Evolutionary conservation across 2,113 vertebrate species (phyloP), one percentile per base, ranked within the genome.

Genomic region (Bufo bufo): DNA sequence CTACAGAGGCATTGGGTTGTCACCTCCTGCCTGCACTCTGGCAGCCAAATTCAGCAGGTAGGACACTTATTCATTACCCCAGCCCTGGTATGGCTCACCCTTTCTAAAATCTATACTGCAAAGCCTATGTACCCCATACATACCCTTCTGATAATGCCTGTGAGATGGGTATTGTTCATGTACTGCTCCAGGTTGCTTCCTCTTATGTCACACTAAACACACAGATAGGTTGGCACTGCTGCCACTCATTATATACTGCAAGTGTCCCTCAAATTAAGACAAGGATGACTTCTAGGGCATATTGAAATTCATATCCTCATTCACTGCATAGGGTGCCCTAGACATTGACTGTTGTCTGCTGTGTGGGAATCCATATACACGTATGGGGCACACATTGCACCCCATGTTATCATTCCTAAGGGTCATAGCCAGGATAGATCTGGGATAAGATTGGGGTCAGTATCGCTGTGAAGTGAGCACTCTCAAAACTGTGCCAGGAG

Each of bases 11-110:
- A 6, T 50, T 83, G 81, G 87, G 69, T 65, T 74, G 7, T 50
- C 47, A 84, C 74, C 77, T 77, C 33, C 81, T 84, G 87, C 84
- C 71, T 84, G 58, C 72, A 77, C 47, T 63, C 87, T 77, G 87
- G 71, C 87, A 88, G 87, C 80, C 72, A 45, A 88, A 58, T 65
- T 84, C 81, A 84, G 87, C 87, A 88, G 87, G 87, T 88, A 88
- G 81, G 87, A 84, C 71, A 23, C 69, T n/a, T 6, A 11, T 10
- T 43, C 43, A 19, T 0, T n/a, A 63, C 59, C 61, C 47, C 81
- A 65, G 80, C 43, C 6, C 17, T 82, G 80, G 33, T 17, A 82
- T 49, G 20, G 6, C 47, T 23, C 50, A 49, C n/a, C 45, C 13
- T 23, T 23, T 14, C 23, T 50, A 33, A 33, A 47, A 10, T 65